Evolutionary conservation across 1,140 invertebrate species (phyloP), one percentile per base, ranked within the genome.

Genomic region (Heliconius hermathena): DNA sequence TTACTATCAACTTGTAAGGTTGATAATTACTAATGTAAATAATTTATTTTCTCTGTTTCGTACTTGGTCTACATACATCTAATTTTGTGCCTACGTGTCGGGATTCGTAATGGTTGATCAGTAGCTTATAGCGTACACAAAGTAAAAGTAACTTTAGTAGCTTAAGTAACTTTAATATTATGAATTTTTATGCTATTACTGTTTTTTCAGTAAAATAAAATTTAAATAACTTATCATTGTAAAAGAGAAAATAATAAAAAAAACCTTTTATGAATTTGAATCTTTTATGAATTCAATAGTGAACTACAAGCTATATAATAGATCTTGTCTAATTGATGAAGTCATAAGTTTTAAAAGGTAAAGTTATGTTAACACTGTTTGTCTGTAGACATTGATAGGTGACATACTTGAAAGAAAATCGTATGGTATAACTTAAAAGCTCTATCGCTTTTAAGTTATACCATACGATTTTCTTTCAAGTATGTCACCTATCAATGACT

Each of bases 371-470:
- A 66, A 6, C 60, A 66, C 60, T 66, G 26, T 16, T 26, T 29
- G 60, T 66, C 60, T 66, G 60, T 66, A 29, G 60, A 66, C 60
- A 66, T 66, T 66, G 60, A 66, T 66, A 66, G 60, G 60, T 66
- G 60, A 66, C 60, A 66, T 29, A 66, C 60, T 66, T 66, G 60
- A 22, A 60, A 60, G 60, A 29, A 66, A 66, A 66, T 4, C 0
- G 60, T 16, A n/a, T 66, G 60, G 60, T 16, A 16, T 29, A 29
- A 66, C 13, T 29, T 26, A 26, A 29, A 26, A 29, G 60, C 60
- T 52, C 49, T 16, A 52, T 6, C 22, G 60, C 60, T 29, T 26
- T 26, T 26, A 26, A 29, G 11, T 66, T 26, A 26, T 16, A 16
- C 60, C 60, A 66, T n/a, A 16, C 60, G 0, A 13, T 66, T 66